A percentile compares a stretch with the other conserved stretches of the same genome.
Conservation (phyloP, 2,797 vertebrate species). For the Intellagama lesueurii region DNA sequence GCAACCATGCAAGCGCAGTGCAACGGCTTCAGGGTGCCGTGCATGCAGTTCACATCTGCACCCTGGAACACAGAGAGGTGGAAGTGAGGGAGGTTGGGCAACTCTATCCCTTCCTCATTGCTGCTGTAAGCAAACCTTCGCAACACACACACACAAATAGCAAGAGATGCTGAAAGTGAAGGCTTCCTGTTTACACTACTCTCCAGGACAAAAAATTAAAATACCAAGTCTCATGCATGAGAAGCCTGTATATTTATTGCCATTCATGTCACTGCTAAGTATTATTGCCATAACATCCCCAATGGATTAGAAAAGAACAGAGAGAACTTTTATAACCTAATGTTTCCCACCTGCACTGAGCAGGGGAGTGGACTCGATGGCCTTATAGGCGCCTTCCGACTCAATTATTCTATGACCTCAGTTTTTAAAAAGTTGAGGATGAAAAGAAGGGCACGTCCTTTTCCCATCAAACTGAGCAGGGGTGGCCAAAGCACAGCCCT, state of each 20-base stretch:
- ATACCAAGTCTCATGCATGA: background rate
- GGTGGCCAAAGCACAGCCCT: too few relatives aligned
- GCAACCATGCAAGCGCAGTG: slow-evolving; percentile 99
- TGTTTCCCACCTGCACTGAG: too few relatives aligned
- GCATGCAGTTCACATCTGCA: slow-evolving; percentile 95
- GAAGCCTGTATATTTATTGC: background rate
- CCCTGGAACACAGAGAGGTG: slow-evolving; percentile 78
- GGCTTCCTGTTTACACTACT: background rate
- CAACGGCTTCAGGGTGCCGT: slow-evolving; percentile 94
- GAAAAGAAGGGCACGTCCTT: background rate
- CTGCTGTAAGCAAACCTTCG: background rate
- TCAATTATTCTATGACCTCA: background rate
- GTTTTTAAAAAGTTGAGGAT: background rate
- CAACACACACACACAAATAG: background rate
- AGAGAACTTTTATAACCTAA: background rate
- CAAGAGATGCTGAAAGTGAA: background rate
- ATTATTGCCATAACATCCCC: background rate
- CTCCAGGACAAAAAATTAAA: background rate
- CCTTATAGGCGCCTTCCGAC: too few relatives aligned
- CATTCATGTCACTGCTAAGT: background rate
- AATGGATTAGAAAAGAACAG: background rate
- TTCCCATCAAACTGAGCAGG: too few relatives aligned
- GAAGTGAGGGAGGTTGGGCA: background rate
- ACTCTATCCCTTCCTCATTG: background rate
- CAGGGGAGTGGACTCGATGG: too few relatives aligned